Percentiles rank a stretch among this genome's conserved stretches.
Conservation (phyloP, 2,113 vertebrate species). For the Prionailurus viverrinus region DNA sequence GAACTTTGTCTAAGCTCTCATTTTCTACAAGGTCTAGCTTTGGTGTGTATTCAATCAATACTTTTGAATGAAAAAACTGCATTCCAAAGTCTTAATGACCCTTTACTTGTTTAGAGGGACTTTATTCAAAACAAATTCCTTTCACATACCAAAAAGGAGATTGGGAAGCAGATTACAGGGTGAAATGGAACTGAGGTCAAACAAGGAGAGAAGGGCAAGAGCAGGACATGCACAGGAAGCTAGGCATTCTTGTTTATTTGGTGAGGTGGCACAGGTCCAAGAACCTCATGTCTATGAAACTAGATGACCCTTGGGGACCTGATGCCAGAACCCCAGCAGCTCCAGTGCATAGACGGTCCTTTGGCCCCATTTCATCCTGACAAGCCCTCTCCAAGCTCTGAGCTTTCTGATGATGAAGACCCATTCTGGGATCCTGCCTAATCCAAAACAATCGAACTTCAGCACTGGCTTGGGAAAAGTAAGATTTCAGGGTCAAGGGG, state of each 20-base stretch:
- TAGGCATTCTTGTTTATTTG: background rate
- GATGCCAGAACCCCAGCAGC: background rate
- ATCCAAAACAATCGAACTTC: background rate
- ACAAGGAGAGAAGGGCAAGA: background rate
- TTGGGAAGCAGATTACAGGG: background rate
- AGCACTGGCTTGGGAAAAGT: background rate
- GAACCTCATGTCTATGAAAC: background rate
- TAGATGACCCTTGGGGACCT: background rate
- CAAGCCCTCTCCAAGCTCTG: background rate
- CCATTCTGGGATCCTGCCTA: background rate
- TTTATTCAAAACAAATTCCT: slow-evolving; percentile 28
- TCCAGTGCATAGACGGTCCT: background rate
- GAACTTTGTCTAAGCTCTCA: background rate
- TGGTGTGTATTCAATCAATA: background rate
- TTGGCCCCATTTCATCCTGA: background rate
- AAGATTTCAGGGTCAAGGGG: background rate
- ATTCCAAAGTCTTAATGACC: background rate
- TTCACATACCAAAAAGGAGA: background rate
- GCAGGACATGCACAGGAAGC: fast-evolving
- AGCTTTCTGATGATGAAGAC: slow-evolving; percentile 10
- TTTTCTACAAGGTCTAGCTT: background rate
- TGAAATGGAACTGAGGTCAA: background rate
- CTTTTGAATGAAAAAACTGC: background rate
- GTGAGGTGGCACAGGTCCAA: background rate
- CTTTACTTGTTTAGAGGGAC: background rate